phyloP scores from a whole-genome alignment of 2,797 vertebrate genomes.

The Mormyrops boulengeri region DNA sequence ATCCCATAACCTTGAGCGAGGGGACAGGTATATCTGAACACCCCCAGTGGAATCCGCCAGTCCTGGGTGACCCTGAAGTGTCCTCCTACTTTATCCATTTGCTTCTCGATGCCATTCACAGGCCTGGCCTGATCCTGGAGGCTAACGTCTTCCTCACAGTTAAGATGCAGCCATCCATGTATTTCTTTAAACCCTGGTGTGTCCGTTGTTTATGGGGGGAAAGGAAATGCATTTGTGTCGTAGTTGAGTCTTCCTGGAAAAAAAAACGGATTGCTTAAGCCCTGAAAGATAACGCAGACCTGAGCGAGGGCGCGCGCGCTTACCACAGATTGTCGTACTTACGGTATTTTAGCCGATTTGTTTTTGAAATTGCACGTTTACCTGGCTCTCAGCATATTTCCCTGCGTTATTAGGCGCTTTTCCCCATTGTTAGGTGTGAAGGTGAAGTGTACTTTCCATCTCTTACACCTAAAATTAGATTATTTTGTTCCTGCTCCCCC shows the following conservation, averaged over 20 bases:
- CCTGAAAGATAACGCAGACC: neutral
- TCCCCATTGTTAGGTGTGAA: conserved; percentile 4
- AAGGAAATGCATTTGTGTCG: neutral
- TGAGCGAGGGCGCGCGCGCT: neutral
- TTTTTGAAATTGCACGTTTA: neutral
- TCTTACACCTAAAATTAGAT: conserved; percentile 11
- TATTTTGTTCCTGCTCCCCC: neutral
- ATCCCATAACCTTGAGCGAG: neutral
- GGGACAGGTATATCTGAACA: conserved; percentile 8
- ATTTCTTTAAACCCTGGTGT: neutral
- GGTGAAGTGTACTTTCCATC: conserved; percentile 8
- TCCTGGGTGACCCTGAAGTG: conserved; percentile 1
- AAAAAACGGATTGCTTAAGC: neutral
- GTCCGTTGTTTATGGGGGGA: neutral
- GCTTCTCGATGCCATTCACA: neutral
- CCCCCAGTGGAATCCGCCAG: neutral
- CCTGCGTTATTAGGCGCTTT: neutral
- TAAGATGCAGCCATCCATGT: neutral
- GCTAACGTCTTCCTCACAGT: neutral
- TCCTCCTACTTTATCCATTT: neutral
- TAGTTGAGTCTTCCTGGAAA: neutral
- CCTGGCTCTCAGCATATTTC: neutral
- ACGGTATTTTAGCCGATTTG: neutral
- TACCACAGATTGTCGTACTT: neutral
- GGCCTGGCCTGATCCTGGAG: neutral